A percentile compares a stretch with the other conserved stretches of the same genome.
Conservation (phyloP, 2,888 invertebrate genomes). For the Leptinotarsa haldemani region DNA sequence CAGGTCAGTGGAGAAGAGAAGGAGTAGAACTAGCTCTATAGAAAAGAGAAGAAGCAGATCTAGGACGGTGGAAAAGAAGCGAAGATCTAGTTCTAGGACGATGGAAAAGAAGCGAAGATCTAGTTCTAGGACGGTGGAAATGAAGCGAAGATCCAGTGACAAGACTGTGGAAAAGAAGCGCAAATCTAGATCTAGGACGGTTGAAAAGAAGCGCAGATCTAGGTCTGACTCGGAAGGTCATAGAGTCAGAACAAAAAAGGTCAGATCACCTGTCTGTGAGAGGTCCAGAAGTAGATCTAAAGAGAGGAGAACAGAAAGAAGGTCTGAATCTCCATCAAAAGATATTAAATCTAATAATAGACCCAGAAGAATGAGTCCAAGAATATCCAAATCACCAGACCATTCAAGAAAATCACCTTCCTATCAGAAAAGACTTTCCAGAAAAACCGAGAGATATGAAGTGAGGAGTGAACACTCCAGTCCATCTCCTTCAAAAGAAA, state of each 20-base stretch:
- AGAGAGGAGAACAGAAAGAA: constrained; percentile 20
- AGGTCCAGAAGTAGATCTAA: constrained; percentile 17
- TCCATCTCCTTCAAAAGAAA: constrained; percentile 7
- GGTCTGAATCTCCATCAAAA: background rate
- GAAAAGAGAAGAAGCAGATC: constrained; percentile 25
- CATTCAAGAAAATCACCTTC: background rate
- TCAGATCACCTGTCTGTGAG: constrained; percentile 6
- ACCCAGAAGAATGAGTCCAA: background rate
- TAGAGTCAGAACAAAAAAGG: constrained; percentile 26
- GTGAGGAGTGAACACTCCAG: constrained; percentile 3
- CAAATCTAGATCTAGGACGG: constrained; percentile 20
- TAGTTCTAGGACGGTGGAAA: constrained; percentile 25
- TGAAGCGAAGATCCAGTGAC: background rate
- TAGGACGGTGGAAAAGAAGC: constrained; percentile 10
- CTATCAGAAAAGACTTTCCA: background rate
- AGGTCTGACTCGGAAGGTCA: constrained; percentile 20
- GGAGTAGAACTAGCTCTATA: constrained; percentile 20
- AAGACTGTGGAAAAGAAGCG: background rate
- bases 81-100: no score
- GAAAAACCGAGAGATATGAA: constrained; percentile 7
- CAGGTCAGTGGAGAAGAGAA: background rate
- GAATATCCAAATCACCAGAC: background rate
- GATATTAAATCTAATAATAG: constrained; percentile 1
- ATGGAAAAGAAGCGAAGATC: background rate
- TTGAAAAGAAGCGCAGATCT: constrained; percentile 27